Conservation (phyloP, 2,113 vertebrate genomes). For the Romanogobio albipinnatus region DNA sequence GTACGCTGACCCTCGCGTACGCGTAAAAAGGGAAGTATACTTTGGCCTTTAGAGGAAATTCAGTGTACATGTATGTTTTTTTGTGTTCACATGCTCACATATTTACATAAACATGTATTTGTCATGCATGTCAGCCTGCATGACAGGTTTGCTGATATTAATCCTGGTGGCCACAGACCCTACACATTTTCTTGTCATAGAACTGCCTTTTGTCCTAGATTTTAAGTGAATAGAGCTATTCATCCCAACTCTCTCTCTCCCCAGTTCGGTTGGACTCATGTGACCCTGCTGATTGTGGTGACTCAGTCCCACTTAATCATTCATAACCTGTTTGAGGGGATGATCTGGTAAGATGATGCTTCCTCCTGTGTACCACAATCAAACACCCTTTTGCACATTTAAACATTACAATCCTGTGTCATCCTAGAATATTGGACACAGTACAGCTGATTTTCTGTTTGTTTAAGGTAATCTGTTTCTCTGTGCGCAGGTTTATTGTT, state of each 20-base stretch:
- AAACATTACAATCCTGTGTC: neutral
- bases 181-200: neutral
- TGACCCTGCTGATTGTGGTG: conserved; percentile 94
- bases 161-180: neutral
- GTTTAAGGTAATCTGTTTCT: neutral
- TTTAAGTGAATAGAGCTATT: conserved; percentile 10
- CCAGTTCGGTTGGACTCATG: conserved; percentile 98
- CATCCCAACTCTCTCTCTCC: neutral
- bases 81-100: neutral
- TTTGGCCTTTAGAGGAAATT: neutral
- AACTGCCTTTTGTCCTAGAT: neutral
- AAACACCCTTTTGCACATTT: neutral
- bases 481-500: conserved; percentile 89
- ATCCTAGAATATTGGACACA: neutral
- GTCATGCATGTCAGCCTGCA: neutral
- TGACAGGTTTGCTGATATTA: neutral
- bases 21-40: too few species aligned
- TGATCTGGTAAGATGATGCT: conserved; percentile 89
- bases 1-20: too few species aligned
- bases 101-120: neutral
- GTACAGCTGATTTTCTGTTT: neutral
- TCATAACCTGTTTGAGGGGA: conserved; percentile 97
- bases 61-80: neutral
- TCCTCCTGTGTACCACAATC: neutral
- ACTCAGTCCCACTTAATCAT: conserved; percentile 99